Base-by-base conservation (phyloP, 2,888 invertebrate genomes). In the Scaptomyza cyrtandrae region DNA sequence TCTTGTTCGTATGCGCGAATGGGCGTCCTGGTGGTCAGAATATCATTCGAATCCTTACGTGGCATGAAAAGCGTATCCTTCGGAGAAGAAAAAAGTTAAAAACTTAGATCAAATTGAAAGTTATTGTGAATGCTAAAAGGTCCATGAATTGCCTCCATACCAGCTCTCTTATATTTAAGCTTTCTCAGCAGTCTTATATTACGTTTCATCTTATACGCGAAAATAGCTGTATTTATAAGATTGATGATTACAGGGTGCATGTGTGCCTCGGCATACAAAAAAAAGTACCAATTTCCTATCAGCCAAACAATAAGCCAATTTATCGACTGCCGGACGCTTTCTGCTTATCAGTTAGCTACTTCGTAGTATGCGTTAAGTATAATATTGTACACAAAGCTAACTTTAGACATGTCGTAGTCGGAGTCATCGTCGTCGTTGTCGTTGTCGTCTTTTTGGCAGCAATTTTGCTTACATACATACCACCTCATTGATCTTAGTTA, bases 1-100 rank as follows among this genome's bases (percentile, higher is more conserved):
- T 79, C 87, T 44, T 85, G 72, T 41, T 90, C 91, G 64, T 89
- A 91, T 46, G 91, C 92, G 35, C 84, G 88, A 24, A 91, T 90
- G 0, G 92, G 90, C 1, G 86, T 53, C 27, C 90, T 76, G 29
- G 81, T 89, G 33, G 83, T 46, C 43, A 90, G 61, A 52, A 89
- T 84, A 45, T 90, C 90, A 64, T 89, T 87, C n/a, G 88, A 83
- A 55, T 87, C 78, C 73, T 88, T 89, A 16, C 86, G 89, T 13
- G 86, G 78, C 77, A 85, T 89, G 37, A 90, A 90, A 52, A 90
- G 64, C 16, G 86, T 90, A 35, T 81, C 89, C 90, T 90, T 14
- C 14, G 14, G 1, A 9, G n/a, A n/a, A 9, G 14, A 33, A 29
- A 29, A 29, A 29, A 29, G 7, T 29, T 29, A 24, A 24, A 3